Base-by-base conservation (phyloP, 2,113 vertebrate species). In the Phyllopteryx taeniolatus region DNA sequence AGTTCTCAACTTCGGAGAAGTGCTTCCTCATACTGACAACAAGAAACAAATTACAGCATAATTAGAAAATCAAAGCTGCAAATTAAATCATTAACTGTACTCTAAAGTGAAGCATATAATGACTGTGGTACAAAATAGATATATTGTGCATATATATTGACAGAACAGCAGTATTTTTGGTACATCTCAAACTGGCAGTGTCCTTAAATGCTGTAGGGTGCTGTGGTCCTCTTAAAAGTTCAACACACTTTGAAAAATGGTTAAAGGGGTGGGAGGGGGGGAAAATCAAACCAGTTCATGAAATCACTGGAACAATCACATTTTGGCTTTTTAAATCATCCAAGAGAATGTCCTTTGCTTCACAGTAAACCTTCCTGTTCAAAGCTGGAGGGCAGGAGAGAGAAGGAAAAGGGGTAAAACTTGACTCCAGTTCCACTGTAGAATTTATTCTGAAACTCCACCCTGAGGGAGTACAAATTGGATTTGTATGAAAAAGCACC, bases 391-490 rank as follows among this genome's bases (percentile, higher is more conserved):
- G 94, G 93, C 71, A 98, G 89, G 10, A 95, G 93, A 80, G 94
- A 91, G 84, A 99, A 98, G 51, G 94, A 93, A 83, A 99, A 98
- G 56, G 98, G 97, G 5, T 91, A 90, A 86, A 98, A 98, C 90
- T 96, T 98, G 92, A 95, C 90, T 77, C 98, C 98, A 68, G 90
- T 89, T 33, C 97, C 98, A 17, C 91, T 85, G 79, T 99, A 99
- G 92, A 99, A 99, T 79, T 99, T 99, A 90, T 94, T 97, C 89
- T 99, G 98, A 91, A 99, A 99, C 90, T 99, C 98, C 88, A 99
- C 97, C 98, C 98, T 99, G 90, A 76, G 83, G 77, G 5, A 63
- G 8, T 73, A 70, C 67, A 31, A 74, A 47, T 67, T 5, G 57
- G 11, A 60, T 65, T 17, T 79, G 43, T 47, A 68, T 9, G 5